Conservation (phyloP, 2,113 vertebrate species). For the Terrapene triunguis region DNA sequence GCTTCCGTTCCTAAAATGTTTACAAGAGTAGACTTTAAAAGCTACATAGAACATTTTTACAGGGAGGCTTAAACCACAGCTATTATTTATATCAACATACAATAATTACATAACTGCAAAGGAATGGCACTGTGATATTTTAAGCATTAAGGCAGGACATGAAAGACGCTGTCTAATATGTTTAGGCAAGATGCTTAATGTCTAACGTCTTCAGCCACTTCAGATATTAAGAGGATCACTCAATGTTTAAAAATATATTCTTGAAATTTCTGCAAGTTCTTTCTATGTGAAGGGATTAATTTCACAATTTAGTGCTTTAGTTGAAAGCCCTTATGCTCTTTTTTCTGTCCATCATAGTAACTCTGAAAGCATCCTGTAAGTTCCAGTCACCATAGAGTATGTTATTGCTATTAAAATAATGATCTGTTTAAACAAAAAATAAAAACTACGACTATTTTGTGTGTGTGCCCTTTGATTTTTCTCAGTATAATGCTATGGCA, state of each 20-base stretch:
- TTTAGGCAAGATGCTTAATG: neutral
- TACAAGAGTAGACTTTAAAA: neutral
- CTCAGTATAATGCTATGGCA: neutral
- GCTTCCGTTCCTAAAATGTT: neutral
- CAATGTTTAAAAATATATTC: constrained; percentile 1
- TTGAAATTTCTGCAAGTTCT: neutral
- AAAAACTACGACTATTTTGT: neutral
- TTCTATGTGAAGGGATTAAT: neutral
- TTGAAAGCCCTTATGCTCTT: neutral
- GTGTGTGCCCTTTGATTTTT: neutral
- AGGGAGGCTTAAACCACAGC: constrained; percentile 6
- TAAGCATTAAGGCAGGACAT: constrained; percentile 44
- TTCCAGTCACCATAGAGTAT: neutral
- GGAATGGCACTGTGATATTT: constrained; percentile 56
- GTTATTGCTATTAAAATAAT: neutral
- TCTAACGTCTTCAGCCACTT: neutral
- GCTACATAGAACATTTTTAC: constrained; percentile 20
- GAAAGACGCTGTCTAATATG: constrained; percentile 22
- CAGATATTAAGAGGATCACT: fast-evolving
- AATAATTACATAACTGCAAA: constrained; percentile 32
- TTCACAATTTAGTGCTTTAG: neutral
- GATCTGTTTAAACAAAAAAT: neutral
- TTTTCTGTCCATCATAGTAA: neutral
- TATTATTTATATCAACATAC: constrained; percentile 47
- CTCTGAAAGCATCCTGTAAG: neutral